Evolutionary conservation across 2,888 invertebrate genomes (phyloP).

Genomic region (Caenorhabditis wallacei): DNA sequence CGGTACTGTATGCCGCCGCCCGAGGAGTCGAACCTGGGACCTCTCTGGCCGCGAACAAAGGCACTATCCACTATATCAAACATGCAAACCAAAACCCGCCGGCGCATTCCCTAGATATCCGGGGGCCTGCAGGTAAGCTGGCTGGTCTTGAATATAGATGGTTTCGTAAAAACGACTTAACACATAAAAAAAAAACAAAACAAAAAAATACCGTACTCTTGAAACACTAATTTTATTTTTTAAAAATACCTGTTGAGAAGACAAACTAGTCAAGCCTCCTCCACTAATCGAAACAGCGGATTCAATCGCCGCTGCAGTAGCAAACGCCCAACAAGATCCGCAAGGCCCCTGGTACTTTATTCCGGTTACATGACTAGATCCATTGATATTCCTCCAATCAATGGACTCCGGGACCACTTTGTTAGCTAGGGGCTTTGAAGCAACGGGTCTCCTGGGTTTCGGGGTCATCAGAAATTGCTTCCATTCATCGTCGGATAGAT

Average conservation of each 20-base stretch:
- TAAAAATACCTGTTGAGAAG: slow-evolving; percentile 51
- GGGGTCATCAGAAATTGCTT: slow-evolving; percentile 23
- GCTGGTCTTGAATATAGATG: no score
- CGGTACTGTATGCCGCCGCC: no score
- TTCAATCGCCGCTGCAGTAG: slow-evolving; percentile 45
- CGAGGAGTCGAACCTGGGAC: no score
- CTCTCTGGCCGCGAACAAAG: no score
- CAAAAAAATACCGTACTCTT: no score
- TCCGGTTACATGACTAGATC: slow-evolving; percentile 40
- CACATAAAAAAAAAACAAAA: no score
- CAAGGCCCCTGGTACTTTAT: slow-evolving; percentile 60
- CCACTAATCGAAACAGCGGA: slow-evolving; percentile 41
- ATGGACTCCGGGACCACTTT: slow-evolving; percentile 13
- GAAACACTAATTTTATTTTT: no score
- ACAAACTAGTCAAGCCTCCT: slow-evolving; percentile 16
- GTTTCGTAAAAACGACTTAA: no score
- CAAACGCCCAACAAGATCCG: slow-evolving; percentile 61
- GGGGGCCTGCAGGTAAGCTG: no score
- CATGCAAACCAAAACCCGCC: no score
- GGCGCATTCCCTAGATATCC: no score
- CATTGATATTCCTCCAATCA: slow-evolving; percentile 51
- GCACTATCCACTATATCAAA: no score
- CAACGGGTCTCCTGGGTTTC: not conserved
- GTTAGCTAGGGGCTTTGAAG: not conserved
- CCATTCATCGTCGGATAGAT: slow-evolving; percentile 48